Evolutionary conservation across 92 coral and sea anemone genomes (phyloP), one percentile per base, ranked within the genome.

Genomic region (Actinernus sp.): DNA sequence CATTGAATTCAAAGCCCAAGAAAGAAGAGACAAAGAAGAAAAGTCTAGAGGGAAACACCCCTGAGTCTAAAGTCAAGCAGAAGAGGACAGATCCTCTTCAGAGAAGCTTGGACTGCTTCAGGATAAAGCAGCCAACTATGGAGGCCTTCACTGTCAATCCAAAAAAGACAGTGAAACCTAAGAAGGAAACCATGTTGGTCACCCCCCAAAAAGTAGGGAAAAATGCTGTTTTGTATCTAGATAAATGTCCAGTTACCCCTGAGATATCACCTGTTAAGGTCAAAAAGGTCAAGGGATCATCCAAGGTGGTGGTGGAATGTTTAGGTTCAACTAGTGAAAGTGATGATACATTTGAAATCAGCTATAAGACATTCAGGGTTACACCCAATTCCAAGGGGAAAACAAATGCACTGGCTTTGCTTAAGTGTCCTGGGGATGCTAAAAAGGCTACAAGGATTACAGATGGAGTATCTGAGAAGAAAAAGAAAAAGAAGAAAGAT

Each of bases 31-130:
- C 44, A 41, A 3, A 3, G 37, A 63, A 57, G 73, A 79, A 69
- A 43, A 54, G 28, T 16, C 18, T 50, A 1, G 63, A 56, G 48
- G 68, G 37, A 40, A 25, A 46, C 19, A 33, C 46, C 19, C 57
- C 57, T 23, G 59, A 47, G 18, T 60, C 41, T 26, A 47, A 57
- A 6, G 47, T 24, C 14, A 85, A 90, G 37, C 11, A 36, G 14
- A 70, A 57, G 26, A 85, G 79, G 52, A 21, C 41, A 7, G 89
- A 76, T 36, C 86, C 88, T 28, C 55, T 82, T 13, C 97, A 90
- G 68, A 66, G 68, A 50, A 90, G 84, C 16, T 79, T 90, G 0
- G 95, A 88, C 31, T 74, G 70, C 20, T 88, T 88, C 34, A 74
- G 81, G 30, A 65, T 63, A 2, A 48, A 48, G 25, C 63, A 73